Percentiles rank a stretch among this genome's conserved stretches.
Evolutionary conservation across 2,113 vertebrate genomes (phyloP).

Genomic region (Protobothrops flavoviridis): DNA sequence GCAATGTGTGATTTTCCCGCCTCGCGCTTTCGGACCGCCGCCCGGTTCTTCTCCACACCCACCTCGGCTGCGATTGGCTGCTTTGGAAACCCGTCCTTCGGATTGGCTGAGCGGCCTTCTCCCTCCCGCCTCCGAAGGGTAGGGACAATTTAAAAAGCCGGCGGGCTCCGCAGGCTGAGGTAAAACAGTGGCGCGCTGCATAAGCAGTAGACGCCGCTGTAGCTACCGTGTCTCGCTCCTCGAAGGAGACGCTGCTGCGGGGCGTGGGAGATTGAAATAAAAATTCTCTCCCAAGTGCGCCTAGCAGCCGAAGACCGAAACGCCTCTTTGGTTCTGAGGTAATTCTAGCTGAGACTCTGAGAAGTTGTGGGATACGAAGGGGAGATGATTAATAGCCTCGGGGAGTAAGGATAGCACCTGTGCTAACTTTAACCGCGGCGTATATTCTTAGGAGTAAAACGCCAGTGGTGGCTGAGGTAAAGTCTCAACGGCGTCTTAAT

Average conservation of each 20-base stretch:
- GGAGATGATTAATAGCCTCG: too few relatives aligned
- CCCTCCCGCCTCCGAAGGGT: neutral
- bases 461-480: too few relatives aligned
- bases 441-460: neutral
- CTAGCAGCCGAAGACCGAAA: too few relatives aligned
- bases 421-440: neutral
- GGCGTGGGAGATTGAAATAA: neutral
- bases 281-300: too few relatives aligned
- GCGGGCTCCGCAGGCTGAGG: neutral
- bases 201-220: too few relatives aligned
- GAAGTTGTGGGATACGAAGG: too few relatives aligned
- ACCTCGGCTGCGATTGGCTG: neutral
- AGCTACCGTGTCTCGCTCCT: neutral
- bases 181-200: neutral
- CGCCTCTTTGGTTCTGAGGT: neutral
- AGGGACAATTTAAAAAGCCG: neutral
- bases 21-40: neutral
- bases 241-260: neutral
- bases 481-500: too few relatives aligned
- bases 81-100: too few relatives aligned
- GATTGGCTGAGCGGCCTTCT: neutral
- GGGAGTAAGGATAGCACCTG: neutral
- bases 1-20: rapidly evolving
- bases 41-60: neutral
- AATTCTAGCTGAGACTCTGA: neutral